A percentile compares a stretch with the other conserved stretches of the same genome.
Evolutionary conservation across 2,113 vertebrate genomes (phyloP).

Genomic region (Neogobius melanostomus): DNA sequence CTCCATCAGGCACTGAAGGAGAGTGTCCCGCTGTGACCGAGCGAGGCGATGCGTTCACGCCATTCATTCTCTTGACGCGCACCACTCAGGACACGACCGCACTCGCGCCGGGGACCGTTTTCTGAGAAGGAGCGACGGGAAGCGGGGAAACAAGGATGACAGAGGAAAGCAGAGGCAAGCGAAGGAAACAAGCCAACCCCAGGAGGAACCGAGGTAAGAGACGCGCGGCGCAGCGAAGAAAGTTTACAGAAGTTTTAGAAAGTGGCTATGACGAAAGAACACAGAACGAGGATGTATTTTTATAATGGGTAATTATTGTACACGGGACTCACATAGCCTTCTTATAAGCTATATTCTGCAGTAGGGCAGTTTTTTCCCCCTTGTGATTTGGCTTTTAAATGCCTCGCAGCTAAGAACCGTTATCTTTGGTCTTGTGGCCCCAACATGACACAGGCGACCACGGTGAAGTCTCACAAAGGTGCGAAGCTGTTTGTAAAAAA

Average conservation of each 20-base stretch:
- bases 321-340: neutral
- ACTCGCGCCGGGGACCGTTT: conserved; percentile 44
- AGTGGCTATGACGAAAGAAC: neutral
- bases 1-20: conserved; percentile 1
- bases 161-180: conserved; percentile 78
- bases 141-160: conserved; percentile 64
- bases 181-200: conserved; percentile 83
- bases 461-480: neutral
- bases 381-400: conserved; percentile 8
- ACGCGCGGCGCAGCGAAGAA: conserved; percentile 17
- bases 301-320: neutral
- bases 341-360: neutral
- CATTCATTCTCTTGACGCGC: conserved; percentile 61
- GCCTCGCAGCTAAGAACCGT: conserved; percentile 6
- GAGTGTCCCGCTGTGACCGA: conserved; percentile 69
- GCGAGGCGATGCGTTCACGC: conserved; percentile 62
- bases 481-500: neutral
- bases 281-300: neutral
- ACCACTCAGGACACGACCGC: conserved; percentile 9
- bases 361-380: neutral
- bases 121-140: neutral
- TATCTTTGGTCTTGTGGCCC: conserved; percentile 8
- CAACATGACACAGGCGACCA: neutral
- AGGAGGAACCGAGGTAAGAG: conserved; percentile 78
- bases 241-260: conserved; percentile 37